These are phyloP conservation scores for Cottus gobio DNA, from an alignment of 2,113 vertebrate species.

Conservation along the genomic window DNA sequence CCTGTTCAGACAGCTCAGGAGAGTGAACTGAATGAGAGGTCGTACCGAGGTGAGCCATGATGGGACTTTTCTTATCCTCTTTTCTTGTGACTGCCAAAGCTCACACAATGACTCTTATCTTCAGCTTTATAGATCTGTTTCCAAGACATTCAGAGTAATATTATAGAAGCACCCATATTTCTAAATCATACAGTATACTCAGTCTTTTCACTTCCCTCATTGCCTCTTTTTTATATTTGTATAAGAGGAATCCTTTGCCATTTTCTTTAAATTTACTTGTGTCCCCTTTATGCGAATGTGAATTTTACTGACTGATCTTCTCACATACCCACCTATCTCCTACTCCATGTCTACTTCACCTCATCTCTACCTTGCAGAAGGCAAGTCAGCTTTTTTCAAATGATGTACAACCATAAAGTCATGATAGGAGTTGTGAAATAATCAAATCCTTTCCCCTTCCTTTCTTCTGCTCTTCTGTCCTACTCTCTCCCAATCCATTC, in stretches of 20 bases:
- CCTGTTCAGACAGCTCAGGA: slow-evolving; percentile 92
- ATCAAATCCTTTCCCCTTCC: not conserved
- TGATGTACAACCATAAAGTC: not conserved
- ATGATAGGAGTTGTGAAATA: not conserved
- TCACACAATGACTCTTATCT: slow-evolving; percentile 3
- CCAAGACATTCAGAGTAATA: not conserved
- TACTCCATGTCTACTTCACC: not conserved
- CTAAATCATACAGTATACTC: not conserved
- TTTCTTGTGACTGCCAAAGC: not conserved
- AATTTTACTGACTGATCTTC: not conserved
- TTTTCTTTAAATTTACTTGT: slow-evolving; percentile 1
- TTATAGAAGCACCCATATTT: not conserved
- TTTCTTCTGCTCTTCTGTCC: not conserved
- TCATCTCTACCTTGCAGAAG: not conserved
- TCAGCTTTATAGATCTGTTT: slow-evolving; percentile 7
- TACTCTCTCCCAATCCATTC: not conserved
- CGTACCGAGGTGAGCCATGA: slow-evolving; percentile 67
- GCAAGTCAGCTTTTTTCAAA: not conserved
- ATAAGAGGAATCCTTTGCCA: not conserved
- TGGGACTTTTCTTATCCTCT: not conserved
- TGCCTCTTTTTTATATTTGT: not conserved
- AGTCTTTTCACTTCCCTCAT: not conserved
- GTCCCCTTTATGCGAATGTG: not conserved
- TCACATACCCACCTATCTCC: not conserved
- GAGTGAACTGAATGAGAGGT: slow-evolving; percentile 89